Base-by-base conservation (phyloP, 1,140 invertebrate species). In the Drosophila leontia region DNA sequence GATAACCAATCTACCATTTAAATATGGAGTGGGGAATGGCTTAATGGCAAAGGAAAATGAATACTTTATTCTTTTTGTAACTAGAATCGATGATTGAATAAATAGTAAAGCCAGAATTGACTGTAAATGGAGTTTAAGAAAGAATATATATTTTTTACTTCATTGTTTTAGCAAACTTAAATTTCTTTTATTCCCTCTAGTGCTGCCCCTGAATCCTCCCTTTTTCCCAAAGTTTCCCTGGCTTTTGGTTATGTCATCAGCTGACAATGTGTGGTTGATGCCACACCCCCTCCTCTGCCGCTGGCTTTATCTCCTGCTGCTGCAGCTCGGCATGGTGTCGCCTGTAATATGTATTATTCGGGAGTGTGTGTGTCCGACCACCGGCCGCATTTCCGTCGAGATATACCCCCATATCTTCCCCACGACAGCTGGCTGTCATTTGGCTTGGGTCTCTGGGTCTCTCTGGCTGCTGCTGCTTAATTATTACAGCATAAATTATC, bases 401-500 rank as follows among this genome's bases (percentile, higher is more conserved):
- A 32, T 72, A 71, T 56, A 50, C 61, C 48, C 65, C 26, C 65
- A 59, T 68, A 55, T 71, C 59, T 63, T 59, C 69, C 44, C 78
- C 57, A 68, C 51, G 63, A 75, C 65, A 70, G 64, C 70, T 76
- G 84, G 44, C 61, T 87, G 83, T 82, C 80, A 82, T 70, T 85
- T 69, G 64, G 79, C n/a, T 35, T 53, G 29, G 65, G 56, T 48
- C 60, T 39, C 41, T 41, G 45, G 53, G 48, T 51, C 26, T 51
- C 48, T 29, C 51, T 55, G 17, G 48, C 13, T 48, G 63, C 78
- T 70, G 59, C 53, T 85, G 78, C 85, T 88, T 88, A 90, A 90
- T 88, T 88, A 88, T 88, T 88, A 90, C 84, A 85, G 85, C 85
- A 88, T 88, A 88, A 88, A 90, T 90, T 88, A 88, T 88, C 85